These are phyloP conservation scores for Trichoplusia ni DNA, from an alignment of 1,140 invertebrate species.

Conservation along the genomic window DNA sequence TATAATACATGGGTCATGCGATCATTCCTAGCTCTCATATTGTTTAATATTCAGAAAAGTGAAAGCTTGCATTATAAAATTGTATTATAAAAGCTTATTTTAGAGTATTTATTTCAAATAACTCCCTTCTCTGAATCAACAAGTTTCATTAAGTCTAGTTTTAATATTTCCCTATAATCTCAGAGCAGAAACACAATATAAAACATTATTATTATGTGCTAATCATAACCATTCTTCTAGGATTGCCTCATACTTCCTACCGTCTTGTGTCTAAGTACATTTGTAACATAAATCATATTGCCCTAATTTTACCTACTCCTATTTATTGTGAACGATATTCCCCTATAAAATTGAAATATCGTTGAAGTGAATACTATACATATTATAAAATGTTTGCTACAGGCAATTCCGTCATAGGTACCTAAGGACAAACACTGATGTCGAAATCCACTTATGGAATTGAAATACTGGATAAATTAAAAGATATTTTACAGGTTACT, in stretches of 20 bases:
- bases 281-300: constrained; percentile 43
- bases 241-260: not conserved
- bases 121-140: constrained; percentile 2
- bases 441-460: not conserved
- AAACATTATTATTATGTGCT: constrained; percentile 16
- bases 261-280: constrained; percentile 20
- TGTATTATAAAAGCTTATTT: not conserved
- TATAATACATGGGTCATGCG: not conserved
- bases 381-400: constrained; percentile 2
- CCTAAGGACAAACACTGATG: not conserved
- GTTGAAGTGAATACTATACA: constrained; percentile 2
- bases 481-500: not conserved
- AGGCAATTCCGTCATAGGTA: constrained; percentile 5
- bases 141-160: not conserved
- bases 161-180: constrained; percentile 14
- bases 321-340: constrained; percentile 40
- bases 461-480: constrained; percentile 5
- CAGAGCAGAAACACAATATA: constrained; percentile 15
- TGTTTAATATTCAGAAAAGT: constrained; percentile 6
- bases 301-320: constrained; percentile 48
- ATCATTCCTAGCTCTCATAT: not conserved
- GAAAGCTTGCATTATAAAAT: not conserved
- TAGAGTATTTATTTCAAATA: not conserved
- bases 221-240: constrained; percentile 4
- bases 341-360: constrained; percentile 15